phyloP scores from a whole-genome alignment of 2,888 invertebrate species.

The Drosophila neoperkinsi region DNA sequence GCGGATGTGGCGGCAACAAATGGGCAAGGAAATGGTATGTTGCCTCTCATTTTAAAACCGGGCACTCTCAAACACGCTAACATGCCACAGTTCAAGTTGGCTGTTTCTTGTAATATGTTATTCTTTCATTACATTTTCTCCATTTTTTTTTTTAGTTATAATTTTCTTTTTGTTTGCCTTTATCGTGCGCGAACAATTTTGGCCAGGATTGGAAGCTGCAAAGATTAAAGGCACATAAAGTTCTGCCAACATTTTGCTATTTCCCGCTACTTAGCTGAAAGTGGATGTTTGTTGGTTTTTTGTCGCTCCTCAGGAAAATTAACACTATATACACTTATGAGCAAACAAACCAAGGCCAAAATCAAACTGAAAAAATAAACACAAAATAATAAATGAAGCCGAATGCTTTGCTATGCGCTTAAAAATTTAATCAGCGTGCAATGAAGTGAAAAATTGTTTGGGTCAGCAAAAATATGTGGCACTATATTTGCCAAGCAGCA shows the following conservation, averaged over 20 bases:
- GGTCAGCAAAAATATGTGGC: conserved; percentile 19
- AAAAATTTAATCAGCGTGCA: conserved; percentile 43
- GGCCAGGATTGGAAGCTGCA: conserved; percentile 47
- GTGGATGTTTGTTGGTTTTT: conserved; percentile 5
- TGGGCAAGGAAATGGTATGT: conserved; percentile 48
- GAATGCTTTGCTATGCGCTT: conserved; percentile 31
- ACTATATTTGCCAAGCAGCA: background rate
- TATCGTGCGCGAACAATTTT: conserved; percentile 56
- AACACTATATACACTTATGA: conserved; percentile 57
- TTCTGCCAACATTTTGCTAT: conserved; percentile 47
- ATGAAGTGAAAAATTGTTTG: conserved; percentile 31
- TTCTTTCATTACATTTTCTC: background rate
- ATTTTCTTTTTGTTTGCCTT: conserved; percentile 41
- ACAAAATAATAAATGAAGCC: background rate
- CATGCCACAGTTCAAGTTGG: conserved; percentile 40
- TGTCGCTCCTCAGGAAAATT: conserved; percentile 50
- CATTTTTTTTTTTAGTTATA: conserved; percentile 4
- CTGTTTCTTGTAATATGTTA: conserved; percentile 46
- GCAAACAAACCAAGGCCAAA: conserved; percentile 28
- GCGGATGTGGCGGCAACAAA: conserved; percentile 61
- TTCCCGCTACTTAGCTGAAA: conserved; percentile 56
- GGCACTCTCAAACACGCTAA: conserved; percentile 5
- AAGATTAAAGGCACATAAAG: conserved; percentile 57
- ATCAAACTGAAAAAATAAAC: conserved; percentile 10
- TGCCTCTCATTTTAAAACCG: conserved; percentile 23